A percentile compares a stretch with the other conserved stretches of the same genome.
phyloP scores from a whole-genome alignment of 2,797 vertebrate species.

The Ara ararauna region DNA sequence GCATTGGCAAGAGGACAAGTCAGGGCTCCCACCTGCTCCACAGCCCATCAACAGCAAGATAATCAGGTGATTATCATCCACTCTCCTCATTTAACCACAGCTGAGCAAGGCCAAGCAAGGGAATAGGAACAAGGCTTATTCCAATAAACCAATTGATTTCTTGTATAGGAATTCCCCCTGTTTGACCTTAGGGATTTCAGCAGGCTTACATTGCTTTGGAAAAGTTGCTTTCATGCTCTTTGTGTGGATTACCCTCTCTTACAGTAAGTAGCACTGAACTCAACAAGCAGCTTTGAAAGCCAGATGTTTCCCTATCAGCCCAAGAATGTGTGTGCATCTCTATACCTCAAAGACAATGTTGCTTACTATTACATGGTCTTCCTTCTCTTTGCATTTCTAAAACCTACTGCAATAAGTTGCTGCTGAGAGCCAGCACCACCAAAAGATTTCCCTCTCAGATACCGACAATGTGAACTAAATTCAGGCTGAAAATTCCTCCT shows the following conservation, averaged over 20 bases:
- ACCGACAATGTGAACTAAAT: background rate
- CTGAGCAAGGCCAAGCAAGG: conserved; percentile 21
- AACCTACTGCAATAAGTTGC: background rate
- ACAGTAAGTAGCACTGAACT: background rate
- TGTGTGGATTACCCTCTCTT: background rate
- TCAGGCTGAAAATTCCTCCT: background rate
- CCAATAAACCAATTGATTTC: conserved; percentile 23
- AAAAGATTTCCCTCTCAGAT: background rate
- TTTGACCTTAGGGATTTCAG: conserved; percentile 52
- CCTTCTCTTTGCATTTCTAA: background rate
- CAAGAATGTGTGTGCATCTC: background rate
- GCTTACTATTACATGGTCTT: background rate
- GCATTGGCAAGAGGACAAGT: background rate
- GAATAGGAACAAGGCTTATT: conserved; percentile 21
- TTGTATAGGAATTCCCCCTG: conserved; percentile 3
- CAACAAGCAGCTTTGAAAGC: background rate
- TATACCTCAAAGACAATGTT: background rate
- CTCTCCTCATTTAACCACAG: conserved; percentile 52
- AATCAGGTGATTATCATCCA: background rate
- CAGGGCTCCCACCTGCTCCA: background rate
- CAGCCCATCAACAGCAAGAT: background rate
- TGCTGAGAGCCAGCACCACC: background rate
- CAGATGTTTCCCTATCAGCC: background rate
- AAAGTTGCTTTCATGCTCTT: background rate
- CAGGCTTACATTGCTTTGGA: background rate